Percentiles rank a stretch among this genome's conserved stretches.
phyloP scores from a whole-genome alignment of 2,888 invertebrate species.

The Augiades crinisus region DNA sequence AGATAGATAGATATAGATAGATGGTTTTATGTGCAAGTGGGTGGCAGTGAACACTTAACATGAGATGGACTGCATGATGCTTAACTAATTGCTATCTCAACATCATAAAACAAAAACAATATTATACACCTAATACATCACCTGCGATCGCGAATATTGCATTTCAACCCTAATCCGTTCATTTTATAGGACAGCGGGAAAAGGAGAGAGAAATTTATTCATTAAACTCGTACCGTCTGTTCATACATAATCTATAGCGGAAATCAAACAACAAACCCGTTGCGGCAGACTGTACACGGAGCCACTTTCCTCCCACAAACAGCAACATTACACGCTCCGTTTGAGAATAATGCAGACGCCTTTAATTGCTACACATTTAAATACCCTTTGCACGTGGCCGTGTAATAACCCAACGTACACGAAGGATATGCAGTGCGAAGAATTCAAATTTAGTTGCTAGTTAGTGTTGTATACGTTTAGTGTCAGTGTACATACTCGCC shows the following conservation, averaged over 20 bases:
- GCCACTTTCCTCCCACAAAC: slow-evolving; percentile 38
- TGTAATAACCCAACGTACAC: slow-evolving; percentile 28
- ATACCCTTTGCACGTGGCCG: slow-evolving; percentile 21
- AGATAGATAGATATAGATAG: too few species aligned
- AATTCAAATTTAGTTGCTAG: slow-evolving; percentile 30
- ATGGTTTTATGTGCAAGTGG: too few species aligned
- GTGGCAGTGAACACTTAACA: too few species aligned
- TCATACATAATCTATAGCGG: slow-evolving; percentile 35
- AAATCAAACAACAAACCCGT: slow-evolving; percentile 40
- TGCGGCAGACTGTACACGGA: slow-evolving; percentile 33
- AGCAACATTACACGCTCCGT: slow-evolving; percentile 32
- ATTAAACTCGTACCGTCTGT: slow-evolving; percentile 7
- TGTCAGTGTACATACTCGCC: slow-evolving; percentile 9
- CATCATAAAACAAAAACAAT: too few species aligned
- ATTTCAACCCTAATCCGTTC: too few species aligned
- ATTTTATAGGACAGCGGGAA: too few species aligned
- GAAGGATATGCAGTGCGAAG: slow-evolving; percentile 33
- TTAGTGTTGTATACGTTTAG: slow-evolving; percentile 16
- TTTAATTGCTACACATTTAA: slow-evolving; percentile 19
- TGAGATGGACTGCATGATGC: too few species aligned
- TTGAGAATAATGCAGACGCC: slow-evolving; percentile 30
- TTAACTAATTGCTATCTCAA: too few species aligned
- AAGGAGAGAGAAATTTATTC: too few species aligned
- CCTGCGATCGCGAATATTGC: too few species aligned
- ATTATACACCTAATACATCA: too few species aligned